Evolutionary conservation across 2,797 vertebrate species (phyloP), one percentile per base, ranked within the genome.

Genomic region (Esox masquinongy): DNA sequence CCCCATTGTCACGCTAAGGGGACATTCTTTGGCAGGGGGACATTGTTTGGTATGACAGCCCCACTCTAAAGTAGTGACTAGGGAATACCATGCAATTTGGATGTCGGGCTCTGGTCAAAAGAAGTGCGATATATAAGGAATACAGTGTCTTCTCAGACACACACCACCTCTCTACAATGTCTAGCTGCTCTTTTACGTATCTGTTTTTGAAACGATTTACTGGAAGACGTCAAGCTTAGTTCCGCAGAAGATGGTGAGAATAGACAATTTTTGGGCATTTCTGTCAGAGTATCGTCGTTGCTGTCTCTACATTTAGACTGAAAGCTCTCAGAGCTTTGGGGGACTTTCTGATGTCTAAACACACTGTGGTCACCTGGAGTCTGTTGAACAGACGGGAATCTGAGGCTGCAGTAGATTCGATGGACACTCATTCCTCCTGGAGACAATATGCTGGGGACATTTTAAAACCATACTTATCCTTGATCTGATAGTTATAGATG

Each of bases 311-410:
- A 6, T 34, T 68, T 29, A 68, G 16, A 39, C 26, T 68, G 12
- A 64, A 64, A 70, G 22, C 6, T 29, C 49, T 53, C 16, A n/a
- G 51, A 47, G 53, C 53, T 14, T 59, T 5, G 6, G 56, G 56
- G 11, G 8, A 56, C 56, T 3, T 22, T 36, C 19, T 68, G 24
- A 31, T 72, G 49, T 47, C 43, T 80, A 83, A 84, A 80, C 51
- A 75, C n/a, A 61, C 31, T 43, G 51, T 31, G 53, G 64, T 31
- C 17, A 9, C 29, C 34, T 67, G 53, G 53, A 56, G 53, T n/a
- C 19, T 22, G 53, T 22, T 8, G 53, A 56, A n/a, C 43, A 47
- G 51, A 56, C 17, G 17, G 17, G 50, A 51, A 16, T 51, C 50
- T 15, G 49, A 51, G 51, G 16, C 53, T 59, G 3, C 11, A 22